These are phyloP conservation scores for Callipepla squamata DNA, from an alignment of 2,113 vertebrate species.

Conservation along the genomic window DNA sequence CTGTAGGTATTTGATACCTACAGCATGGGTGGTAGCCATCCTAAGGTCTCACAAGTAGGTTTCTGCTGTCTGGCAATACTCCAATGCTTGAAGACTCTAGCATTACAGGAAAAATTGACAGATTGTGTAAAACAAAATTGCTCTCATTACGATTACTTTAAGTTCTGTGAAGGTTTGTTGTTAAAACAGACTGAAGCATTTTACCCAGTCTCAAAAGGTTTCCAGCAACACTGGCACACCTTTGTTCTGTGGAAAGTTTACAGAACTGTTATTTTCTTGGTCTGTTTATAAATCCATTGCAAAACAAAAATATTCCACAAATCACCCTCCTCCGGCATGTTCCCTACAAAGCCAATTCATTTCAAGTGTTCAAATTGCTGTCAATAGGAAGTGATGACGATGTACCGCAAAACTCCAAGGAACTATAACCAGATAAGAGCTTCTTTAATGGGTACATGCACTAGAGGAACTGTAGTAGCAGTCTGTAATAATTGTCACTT, in stretches of 20 bases:
- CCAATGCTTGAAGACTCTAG: background rate
- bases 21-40: background rate
- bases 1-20: background rate
- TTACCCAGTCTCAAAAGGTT: background rate
- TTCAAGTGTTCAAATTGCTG: slow-evolving; percentile 14
- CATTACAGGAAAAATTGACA: background rate
- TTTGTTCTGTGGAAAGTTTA: background rate
- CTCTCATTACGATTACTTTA: background rate
- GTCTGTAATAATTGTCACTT: slow-evolving; percentile 47
- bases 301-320: background rate
- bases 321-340: background rate
- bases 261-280: background rate
- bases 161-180: background rate
- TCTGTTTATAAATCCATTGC: background rate
- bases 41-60: background rate
- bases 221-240: background rate
- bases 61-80: background rate
- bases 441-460: background rate
- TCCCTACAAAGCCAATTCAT: slow-evolving; percentile 10
- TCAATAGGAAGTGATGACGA: background rate
- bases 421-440: slow-evolving; percentile 17
- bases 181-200: background rate
- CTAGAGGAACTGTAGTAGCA: slow-evolving; percentile 39
- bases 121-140: background rate
- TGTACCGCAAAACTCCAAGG: background rate